Evolutionary conservation across 2,797 vertebrate genomes (phyloP).

Genomic region (Clamator glandarius): DNA sequence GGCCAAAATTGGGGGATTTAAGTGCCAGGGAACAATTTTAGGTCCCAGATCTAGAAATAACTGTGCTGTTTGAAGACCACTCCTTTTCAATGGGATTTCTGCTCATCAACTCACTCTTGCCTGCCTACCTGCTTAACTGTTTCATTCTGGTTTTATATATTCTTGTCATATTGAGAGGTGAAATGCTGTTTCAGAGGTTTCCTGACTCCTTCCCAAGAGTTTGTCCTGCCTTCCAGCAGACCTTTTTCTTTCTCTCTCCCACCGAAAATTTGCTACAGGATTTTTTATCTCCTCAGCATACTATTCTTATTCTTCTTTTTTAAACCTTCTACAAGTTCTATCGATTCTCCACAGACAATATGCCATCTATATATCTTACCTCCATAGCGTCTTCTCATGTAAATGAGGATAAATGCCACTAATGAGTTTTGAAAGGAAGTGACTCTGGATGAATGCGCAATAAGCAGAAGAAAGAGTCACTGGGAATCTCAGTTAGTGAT

Average conservation of each 20-base stretch:
- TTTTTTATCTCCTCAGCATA: conserved; percentile 19
- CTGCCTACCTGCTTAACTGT: background rate
- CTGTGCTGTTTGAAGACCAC: background rate
- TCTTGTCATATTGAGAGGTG: background rate
- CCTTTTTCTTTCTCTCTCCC: background rate
- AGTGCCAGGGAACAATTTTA: background rate
- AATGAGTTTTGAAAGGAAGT: conserved; percentile 63
- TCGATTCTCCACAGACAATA: conserved; percentile 40
- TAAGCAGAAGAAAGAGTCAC: background rate
- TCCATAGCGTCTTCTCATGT: conserved; percentile 50
- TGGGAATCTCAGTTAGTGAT: conserved; percentile 31
- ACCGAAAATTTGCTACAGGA: background rate
- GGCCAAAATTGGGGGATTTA: background rate
- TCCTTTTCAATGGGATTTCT: background rate
- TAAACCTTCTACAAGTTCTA: background rate
- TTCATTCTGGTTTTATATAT: background rate
- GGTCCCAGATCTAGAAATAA: background rate
- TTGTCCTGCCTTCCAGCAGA: background rate
- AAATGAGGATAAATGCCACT: conserved; percentile 64
- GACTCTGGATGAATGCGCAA: conserved; percentile 15
- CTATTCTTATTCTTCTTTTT: background rate
- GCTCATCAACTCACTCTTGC: background rate
- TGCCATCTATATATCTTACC: conserved; percentile 61
- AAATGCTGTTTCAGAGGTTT: background rate
- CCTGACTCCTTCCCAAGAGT: background rate